These are phyloP conservation scores for Nipponacmea schrenckii DNA, from an alignment of 2,888 invertebrate genomes.

Conservation along the genomic window DNA sequence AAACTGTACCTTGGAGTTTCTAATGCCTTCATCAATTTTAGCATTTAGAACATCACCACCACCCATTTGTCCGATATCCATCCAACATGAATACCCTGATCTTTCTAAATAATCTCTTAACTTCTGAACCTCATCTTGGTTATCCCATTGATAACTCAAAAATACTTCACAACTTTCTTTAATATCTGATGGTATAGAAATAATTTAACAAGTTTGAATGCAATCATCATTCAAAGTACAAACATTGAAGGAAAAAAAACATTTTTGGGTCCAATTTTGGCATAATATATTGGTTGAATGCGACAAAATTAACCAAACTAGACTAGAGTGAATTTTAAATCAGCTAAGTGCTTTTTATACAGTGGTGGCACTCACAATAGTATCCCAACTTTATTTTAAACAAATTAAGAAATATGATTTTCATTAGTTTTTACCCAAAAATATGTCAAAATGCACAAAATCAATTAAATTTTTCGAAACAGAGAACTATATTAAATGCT, in stretches of 20 bases:
- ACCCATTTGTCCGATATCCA: conserved; percentile 69
- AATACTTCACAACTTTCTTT: conserved; percentile 62
- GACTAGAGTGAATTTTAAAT: too few species aligned
- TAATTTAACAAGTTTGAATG: background rate
- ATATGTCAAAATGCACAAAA: too few species aligned
- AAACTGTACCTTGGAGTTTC: conserved; percentile 63
- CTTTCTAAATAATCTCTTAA: conserved; percentile 66
- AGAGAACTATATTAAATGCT: too few species aligned
- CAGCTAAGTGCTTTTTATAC: too few species aligned
- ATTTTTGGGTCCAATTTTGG: background rate
- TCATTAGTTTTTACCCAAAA: too few species aligned
- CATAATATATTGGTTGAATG: background rate
- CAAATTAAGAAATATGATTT: too few species aligned
- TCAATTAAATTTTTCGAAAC: too few species aligned
- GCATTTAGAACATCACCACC: conserved; percentile 68
- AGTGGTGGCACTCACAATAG: too few species aligned
- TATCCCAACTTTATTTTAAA: too few species aligned
- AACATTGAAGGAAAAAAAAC: too few species aligned
- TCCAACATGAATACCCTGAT: conserved; percentile 69
- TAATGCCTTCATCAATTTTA: conserved; percentile 68
- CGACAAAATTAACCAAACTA: too few species aligned
- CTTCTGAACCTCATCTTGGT: conserved; percentile 65
- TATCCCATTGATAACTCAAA: conserved; percentile 70
- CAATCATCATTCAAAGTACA: background rate
- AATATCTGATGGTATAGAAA: background rate